Conservation (phyloP, 2,797 vertebrate species). For the Pseudochirops corinnae region DNA sequence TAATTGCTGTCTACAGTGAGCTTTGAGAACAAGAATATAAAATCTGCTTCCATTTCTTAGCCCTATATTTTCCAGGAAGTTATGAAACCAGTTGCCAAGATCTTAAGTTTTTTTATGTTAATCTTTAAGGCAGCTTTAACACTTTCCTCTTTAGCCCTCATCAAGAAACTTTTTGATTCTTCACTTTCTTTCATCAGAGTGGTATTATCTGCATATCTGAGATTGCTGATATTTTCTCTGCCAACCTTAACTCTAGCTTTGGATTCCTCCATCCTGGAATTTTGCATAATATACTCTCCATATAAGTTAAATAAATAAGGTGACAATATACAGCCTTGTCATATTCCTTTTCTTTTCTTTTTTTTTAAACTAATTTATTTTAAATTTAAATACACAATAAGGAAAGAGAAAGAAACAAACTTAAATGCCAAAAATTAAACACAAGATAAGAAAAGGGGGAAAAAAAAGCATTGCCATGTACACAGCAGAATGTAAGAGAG, state of each 20-base stretch:
- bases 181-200: not conserved
- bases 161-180: not conserved
- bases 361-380: no score
- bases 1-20: not conserved
- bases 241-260: not conserved
- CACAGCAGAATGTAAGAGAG: no score
- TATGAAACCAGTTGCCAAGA: not conserved
- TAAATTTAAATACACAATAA: no score
- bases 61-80: not conserved
- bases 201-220: not conserved
- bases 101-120: not conserved
- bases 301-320: not conserved
- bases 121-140: not conserved
- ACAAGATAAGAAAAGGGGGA: no score
- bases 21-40: not conserved
- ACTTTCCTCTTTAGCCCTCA: not conserved
- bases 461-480: no score
- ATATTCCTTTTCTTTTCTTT: not conserved
- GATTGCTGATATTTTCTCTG: not conserved
- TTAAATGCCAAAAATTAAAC: no score
- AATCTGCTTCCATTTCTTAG: not conserved
- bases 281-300: not conserved
- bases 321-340: not conserved
- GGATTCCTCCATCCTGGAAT: not conserved
- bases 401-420: no score